phyloP scores from a whole-genome alignment of 2,888 invertebrate genomes.

The Augochlorella aurata region DNA sequence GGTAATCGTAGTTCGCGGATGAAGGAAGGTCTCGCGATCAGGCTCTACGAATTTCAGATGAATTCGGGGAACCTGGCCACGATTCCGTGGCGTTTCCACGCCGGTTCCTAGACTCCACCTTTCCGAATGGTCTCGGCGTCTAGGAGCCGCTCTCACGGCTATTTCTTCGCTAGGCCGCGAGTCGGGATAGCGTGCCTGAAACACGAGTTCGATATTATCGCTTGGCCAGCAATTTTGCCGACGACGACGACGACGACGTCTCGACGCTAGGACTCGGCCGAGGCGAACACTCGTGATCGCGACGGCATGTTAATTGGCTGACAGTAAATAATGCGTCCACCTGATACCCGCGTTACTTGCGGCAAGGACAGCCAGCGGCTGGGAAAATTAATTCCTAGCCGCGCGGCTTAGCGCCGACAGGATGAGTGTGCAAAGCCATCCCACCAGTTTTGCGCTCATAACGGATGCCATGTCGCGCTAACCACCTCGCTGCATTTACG shows the following conservation, averaged over 20 bases:
- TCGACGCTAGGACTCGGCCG: background rate
- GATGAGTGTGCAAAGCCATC: conserved; percentile 29
- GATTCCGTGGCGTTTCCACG: background rate
- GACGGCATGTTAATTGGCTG: conserved; percentile 68
- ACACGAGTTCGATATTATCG: conserved; percentile 73
- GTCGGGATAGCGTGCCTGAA: conserved; percentile 72
- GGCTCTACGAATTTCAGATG: conserved; percentile 37
- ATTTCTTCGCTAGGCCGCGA: conserved; percentile 62
- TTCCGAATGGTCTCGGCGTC: conserved; percentile 17
- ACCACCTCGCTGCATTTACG: conserved; percentile 8
- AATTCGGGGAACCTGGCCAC: conserved; percentile 29
- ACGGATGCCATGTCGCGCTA: conserved; percentile 37
- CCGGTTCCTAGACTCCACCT: background rate
- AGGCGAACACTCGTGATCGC: conserved; percentile 51
- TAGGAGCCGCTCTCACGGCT: conserved; percentile 32
- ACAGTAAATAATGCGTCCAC: conserved; percentile 68
- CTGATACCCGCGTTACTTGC: conserved; percentile 57
- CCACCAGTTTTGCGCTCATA: conserved; percentile 39
- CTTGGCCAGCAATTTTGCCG: conserved; percentile 72
- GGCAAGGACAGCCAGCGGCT: conserved; percentile 55
- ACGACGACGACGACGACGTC: conserved; percentile 19
- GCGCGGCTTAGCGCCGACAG: conserved; percentile 44
- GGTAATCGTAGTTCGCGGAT: conserved; percentile 38
- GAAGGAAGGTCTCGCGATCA: conserved; percentile 45
- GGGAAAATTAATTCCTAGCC: conserved; percentile 63